Base-by-base conservation (phyloP, 2,888 invertebrate species). In the Idaea straminata region DNA sequence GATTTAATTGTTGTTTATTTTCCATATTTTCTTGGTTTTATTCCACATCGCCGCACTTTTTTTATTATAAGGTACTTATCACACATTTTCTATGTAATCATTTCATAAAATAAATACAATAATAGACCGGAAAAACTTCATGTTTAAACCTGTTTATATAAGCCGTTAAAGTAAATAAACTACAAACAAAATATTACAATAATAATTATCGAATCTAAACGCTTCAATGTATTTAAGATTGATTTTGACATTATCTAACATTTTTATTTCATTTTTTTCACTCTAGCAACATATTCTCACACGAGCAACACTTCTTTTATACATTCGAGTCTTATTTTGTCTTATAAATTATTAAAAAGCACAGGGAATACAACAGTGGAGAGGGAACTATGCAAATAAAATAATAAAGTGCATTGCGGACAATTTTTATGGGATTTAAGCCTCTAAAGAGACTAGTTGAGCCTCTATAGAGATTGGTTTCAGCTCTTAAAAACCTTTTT, bases 301-400 rank as follows among this genome's bases (percentile, higher is more conserved):
- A 15, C n/a, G 15, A 78, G 75, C 78, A 81, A 80, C 77, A 78
- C 77, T 66, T 69, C 70, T 70, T 74, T 71, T 75, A 67, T 72
- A 74, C 75, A 74, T 72, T 76, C 74, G 77, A 83, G 77, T 83
- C 80, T 82, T 66, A 73, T 73, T 73, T 73, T 72, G n/a, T 74
- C 78, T 79, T 77, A 65, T 62, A 64, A 75, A 76, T 62, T 64
- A 64, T 59, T 66, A 65, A 66, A 74, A 72, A 69, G 47, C 76
- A 81, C 81, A 81, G 80, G 67, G 59, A 59, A 59, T 59, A 25
- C 34, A 59, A 59, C 59, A 59, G 13, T 80, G 83, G 82, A 79
- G 68, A 79, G 78, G 82, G 67, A 73, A 65, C 74, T 77, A 79
- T 66, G 77, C 79, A 79, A 81, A 79, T 34, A 58, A 80, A 75